Evolutionary conservation across 2,113 vertebrate species (phyloP).

Genomic region (Spermophilus dauricus): DNA sequence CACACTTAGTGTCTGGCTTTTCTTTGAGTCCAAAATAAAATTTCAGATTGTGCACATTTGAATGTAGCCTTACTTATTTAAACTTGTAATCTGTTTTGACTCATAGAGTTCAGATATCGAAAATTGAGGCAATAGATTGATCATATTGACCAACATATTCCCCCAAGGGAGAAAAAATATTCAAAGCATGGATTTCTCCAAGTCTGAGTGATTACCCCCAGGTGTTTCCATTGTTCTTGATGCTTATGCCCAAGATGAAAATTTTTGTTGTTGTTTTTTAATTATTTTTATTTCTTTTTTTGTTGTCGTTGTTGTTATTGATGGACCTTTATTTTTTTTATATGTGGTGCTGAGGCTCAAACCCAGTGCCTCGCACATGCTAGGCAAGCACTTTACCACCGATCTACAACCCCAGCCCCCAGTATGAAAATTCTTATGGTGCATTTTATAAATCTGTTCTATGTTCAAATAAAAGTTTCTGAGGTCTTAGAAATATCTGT

Average conservation of each 20-base stretch:
- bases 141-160: not conserved
- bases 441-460: not conserved
- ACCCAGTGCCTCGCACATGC: no score
- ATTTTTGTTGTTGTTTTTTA: no score
- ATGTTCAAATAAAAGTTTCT: not conserved
- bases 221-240: not conserved
- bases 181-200: not conserved
- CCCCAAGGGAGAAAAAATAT: not conserved
- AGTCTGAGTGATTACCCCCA: not conserved
- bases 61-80: constrained; percentile 16
- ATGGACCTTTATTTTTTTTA: no score
- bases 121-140: not conserved
- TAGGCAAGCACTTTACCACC: no score
- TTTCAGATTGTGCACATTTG: not conserved
- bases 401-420: no score
- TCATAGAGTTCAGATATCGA: not conserved
- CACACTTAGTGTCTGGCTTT: not conserved
- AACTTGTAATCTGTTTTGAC: not conserved
- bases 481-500: not conserved
- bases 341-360: no score
- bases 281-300: no score
- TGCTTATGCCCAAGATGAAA: not conserved
- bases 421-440: not conserved
- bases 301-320: no score
- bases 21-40: constrained; percentile 47